These are phyloP conservation scores for Prolemur simus DNA, from an alignment of 2,113 vertebrate genomes.

Conservation along the genomic window DNA sequence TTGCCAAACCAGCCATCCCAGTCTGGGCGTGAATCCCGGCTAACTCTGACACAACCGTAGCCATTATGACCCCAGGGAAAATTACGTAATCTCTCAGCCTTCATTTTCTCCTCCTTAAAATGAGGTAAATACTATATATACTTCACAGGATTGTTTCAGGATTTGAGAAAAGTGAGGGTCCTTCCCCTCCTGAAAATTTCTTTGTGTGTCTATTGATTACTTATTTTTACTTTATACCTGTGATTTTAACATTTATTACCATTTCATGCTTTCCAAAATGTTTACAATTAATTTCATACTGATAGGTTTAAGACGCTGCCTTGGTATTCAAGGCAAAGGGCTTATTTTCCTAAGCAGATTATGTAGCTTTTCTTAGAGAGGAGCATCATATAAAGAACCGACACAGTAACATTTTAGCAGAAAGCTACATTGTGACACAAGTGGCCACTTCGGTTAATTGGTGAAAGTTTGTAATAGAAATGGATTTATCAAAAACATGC, in stretches of 20 bases:
- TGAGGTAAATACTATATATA: not conserved
- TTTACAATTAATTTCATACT: not conserved
- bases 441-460: not conserved
- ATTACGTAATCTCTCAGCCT: not conserved
- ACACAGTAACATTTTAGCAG: not conserved
- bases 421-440: not conserved
- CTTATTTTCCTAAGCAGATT: constrained; percentile 43
- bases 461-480: not conserved
- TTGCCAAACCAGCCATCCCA: not conserved
- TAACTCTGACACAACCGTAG: not conserved
- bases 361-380: not conserved
- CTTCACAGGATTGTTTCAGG: not conserved
- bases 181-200: not conserved
- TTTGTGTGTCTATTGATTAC: not conserved
- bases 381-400: not conserved
- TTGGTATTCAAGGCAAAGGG: not conserved
- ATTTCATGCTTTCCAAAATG: not conserved
- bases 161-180: not conserved
- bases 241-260: not conserved
- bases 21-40: not conserved
- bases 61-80: not conserved
- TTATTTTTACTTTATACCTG: not conserved
- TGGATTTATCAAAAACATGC: not conserved
- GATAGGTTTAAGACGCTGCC: not conserved
- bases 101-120: not conserved